These are phyloP conservation scores for Plecotus auritus DNA, from an alignment of 2,113 vertebrate genomes.

Conservation along the genomic window DNA sequence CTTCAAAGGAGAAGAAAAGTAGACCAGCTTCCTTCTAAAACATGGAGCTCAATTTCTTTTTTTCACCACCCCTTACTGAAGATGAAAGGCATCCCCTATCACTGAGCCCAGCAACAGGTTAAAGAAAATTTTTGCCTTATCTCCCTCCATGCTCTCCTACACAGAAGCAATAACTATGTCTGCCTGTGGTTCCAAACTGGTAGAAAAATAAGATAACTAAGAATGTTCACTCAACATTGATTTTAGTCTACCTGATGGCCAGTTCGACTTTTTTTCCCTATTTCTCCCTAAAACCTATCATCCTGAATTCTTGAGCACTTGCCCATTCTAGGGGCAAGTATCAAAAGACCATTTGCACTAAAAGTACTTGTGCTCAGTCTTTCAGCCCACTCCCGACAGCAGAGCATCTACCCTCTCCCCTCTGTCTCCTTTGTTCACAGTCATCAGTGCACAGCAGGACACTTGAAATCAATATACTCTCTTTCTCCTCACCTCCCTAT, in stretches of 20 bases:
- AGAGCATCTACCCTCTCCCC: not conserved
- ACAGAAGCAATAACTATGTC: not conserved
- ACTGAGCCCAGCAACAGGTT: not conserved
- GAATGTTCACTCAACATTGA: not conserved
- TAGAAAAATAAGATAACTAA: not conserved
- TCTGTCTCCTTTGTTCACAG: not conserved
- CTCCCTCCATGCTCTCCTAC: not conserved
- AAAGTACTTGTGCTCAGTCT: not conserved
- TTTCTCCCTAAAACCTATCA: not conserved
- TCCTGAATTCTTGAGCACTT: not conserved
- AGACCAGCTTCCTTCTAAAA: not conserved
- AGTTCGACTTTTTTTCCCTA: not conserved
- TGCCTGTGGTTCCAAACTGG: not conserved
- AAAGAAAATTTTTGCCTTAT: not conserved
- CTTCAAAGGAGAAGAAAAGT: not conserved
- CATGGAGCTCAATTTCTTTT: not conserved
- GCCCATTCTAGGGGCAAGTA: accelerated
- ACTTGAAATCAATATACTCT: not conserved
- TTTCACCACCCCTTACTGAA: not conserved
- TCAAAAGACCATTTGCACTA: not conserved
- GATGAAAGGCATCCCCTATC: not conserved
- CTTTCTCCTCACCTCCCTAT: not conserved
- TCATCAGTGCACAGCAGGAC: not conserved
- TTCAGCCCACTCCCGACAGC: not conserved
- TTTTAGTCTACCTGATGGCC: not conserved